Evolutionary conservation across 2,888 invertebrate species (phyloP).

Genomic region (Sussaba pulchella): DNA sequence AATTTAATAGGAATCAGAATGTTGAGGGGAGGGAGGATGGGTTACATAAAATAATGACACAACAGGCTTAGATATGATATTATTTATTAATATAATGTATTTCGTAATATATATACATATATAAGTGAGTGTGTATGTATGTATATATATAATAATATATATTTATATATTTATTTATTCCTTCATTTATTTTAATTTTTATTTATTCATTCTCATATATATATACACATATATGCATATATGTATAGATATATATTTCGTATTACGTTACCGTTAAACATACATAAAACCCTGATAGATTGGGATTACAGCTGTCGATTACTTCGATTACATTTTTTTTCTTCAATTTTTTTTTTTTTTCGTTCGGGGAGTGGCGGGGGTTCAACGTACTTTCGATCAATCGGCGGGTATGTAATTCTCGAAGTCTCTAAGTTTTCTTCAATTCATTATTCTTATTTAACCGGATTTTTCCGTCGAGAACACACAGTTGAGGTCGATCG

Average conservation of each 20-base stretch:
- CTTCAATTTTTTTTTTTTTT: constrained; percentile 47
- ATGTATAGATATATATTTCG: constrained; percentile 70
- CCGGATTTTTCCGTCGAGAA: constrained; percentile 17
- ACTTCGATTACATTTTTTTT: constrained; percentile 64
- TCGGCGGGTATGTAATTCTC: constrained; percentile 53
- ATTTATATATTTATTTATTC: constrained; percentile 57
- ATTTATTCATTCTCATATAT: constrained; percentile 67
- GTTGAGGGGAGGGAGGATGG: neutral
- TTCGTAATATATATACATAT: constrained; percentile 80
- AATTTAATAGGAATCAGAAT: neutral
- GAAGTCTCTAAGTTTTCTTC: constrained; percentile 4
- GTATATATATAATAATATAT: constrained; percentile 68
- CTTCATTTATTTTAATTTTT: constrained; percentile 69
- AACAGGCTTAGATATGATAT: constrained; percentile 75
- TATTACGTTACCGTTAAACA: constrained; percentile 78
- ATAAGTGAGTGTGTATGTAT: constrained; percentile 75
- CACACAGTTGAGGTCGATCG: constrained; percentile 41
- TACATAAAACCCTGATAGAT: constrained; percentile 82
- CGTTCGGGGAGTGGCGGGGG: constrained; percentile 69
- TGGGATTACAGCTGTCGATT: constrained; percentile 76
- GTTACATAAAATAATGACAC: constrained; percentile 43
- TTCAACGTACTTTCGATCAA: constrained; percentile 64
- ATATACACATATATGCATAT: constrained; percentile 71
- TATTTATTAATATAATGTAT: constrained; percentile 82
- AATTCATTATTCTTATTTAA: constrained; percentile 5